Evolutionary conservation across 2,888 invertebrate genomes (phyloP).

Genomic region (Halictus ligatus): DNA sequence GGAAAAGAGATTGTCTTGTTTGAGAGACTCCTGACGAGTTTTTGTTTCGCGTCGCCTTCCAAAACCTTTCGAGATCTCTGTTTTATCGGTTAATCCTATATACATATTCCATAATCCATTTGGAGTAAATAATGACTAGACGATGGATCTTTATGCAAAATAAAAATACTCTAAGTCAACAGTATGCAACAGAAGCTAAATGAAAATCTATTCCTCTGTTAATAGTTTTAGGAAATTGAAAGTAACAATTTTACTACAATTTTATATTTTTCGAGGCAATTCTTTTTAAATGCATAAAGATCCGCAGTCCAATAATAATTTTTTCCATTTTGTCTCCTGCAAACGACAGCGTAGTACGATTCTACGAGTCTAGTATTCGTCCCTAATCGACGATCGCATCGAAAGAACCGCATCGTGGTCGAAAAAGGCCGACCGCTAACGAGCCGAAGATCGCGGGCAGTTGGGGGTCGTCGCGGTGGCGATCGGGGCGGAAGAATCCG

Average conservation of each 20-base stretch:
- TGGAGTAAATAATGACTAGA: too few relatives aligned
- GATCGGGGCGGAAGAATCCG: background rate
- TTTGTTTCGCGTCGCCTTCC: too few relatives aligned
- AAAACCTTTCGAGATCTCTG: too few relatives aligned
- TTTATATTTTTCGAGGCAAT: background rate
- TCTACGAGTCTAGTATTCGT: background rate
- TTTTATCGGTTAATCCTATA: too few relatives aligned
- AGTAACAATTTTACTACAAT: background rate
- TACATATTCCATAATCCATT: too few relatives aligned
- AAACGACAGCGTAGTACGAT: background rate
- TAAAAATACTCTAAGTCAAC: too few relatives aligned
- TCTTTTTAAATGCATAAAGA: background rate
- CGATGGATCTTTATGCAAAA: too few relatives aligned
- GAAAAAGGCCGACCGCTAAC: background rate
- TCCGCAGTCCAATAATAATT: background rate
- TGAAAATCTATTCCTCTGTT: too few relatives aligned
- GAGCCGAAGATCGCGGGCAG: conserved; percentile 5
- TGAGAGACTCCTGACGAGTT: too few relatives aligned
- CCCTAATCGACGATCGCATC: background rate
- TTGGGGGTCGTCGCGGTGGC: background rate
- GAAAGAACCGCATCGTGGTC: background rate
- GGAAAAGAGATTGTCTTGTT: background rate
- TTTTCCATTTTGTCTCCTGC: background rate
- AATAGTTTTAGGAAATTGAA: too few relatives aligned
- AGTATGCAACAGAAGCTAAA: too few relatives aligned